Evolutionary conservation across 2,797 vertebrate genomes (phyloP).

Genomic region (Diplodus sargus): DNA sequence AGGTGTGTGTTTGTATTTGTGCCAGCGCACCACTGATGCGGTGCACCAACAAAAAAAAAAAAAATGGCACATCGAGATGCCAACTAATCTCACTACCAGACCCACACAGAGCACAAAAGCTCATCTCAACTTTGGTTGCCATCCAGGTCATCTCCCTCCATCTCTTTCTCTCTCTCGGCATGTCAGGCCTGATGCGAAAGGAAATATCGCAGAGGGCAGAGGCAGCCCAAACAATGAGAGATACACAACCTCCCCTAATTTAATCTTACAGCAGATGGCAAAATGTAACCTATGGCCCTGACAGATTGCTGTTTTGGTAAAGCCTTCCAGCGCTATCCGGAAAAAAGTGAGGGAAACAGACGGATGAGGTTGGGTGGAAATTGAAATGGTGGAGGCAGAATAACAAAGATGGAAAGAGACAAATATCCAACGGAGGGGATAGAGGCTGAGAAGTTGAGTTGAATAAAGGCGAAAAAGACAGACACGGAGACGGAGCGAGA

Average conservation of each 20-base stretch:
- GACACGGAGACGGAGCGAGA: conserved; percentile 1
- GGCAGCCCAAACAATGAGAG: conserved; percentile 79
- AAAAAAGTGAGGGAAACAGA: conserved; percentile 61
- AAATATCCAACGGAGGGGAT: conserved; percentile 20
- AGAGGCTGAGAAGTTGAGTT: conserved; percentile 7
- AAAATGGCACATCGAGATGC: conserved; percentile 55
- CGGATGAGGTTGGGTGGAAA: conserved; percentile 54
- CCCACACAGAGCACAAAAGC: conserved; percentile 57
- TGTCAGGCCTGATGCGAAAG: conserved; percentile 67
- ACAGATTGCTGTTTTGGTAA: conserved; percentile 84
- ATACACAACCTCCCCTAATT: conserved; percentile 78
- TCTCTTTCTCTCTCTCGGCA: conserved; percentile 53
- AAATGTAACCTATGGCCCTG: conserved; percentile 82
- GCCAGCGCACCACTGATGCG: conserved; percentile 19
- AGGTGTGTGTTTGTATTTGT: conserved; percentile 21
- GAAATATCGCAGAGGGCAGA: conserved; percentile 72
- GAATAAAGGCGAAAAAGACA: conserved; percentile 27
- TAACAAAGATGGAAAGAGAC: conserved; percentile 37
- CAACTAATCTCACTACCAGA: conserved; percentile 64
- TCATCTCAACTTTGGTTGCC: conserved; percentile 63
- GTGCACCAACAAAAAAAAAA: conserved; percentile 7
- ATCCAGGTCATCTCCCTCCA: conserved; percentile 66
- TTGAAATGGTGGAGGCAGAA: conserved; percentile 41
- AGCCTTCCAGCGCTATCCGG: conserved; percentile 73
- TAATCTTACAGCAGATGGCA: conserved; percentile 84